phyloP scores from a whole-genome alignment of 2,113 vertebrate species.

The Neodon shergylaensis region DNA sequence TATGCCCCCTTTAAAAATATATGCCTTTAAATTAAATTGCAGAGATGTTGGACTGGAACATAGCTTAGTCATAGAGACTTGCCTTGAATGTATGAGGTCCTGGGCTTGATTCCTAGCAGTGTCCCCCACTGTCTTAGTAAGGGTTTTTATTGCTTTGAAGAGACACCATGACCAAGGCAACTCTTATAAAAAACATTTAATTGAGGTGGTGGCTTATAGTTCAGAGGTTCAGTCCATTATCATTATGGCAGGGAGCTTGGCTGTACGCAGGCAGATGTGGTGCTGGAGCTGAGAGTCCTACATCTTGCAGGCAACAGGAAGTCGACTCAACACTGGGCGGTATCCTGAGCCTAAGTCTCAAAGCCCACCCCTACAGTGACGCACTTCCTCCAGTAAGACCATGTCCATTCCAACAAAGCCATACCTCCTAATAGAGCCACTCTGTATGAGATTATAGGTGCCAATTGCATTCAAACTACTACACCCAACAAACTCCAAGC shows the following conservation, averaged over 20 bases:
- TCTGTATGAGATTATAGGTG: background rate
- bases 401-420: background rate
- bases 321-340: background rate
- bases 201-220: background rate
- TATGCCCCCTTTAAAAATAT: constrained; percentile 4
- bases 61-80: background rate
- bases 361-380: background rate
- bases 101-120: background rate
- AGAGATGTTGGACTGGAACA: background rate
- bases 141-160: background rate
- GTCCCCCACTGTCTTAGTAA: background rate
- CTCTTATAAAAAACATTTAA: background rate
- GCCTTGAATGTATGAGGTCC: background rate
- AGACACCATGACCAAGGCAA: background rate
- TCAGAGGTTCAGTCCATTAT: background rate
- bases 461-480: background rate
- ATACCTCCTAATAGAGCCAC: background rate
- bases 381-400: background rate
- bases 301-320: background rate
- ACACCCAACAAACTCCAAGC: background rate
- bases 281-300: background rate
- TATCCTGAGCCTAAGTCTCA: background rate
- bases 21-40: background rate
- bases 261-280: background rate
- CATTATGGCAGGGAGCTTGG: background rate